Base-by-base conservation (phyloP, 2,888 invertebrate species). In the Eupeodes luniger region DNA sequence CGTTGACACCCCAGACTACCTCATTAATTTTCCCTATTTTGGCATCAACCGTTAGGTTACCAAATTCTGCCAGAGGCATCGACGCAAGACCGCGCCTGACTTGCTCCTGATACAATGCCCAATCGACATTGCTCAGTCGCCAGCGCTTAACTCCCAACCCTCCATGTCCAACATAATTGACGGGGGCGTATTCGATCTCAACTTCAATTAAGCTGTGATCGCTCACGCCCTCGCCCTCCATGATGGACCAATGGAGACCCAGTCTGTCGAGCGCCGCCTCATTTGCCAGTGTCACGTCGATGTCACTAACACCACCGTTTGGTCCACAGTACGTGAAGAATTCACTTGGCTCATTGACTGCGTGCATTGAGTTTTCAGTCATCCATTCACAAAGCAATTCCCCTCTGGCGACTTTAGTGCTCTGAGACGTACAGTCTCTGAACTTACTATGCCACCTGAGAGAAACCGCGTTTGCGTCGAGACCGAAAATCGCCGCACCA, bases 371-470 rank as follows among this genome's bases (percentile, higher is more conserved):
- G 9, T 77, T 55, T 2, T 10, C 72, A 0, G 36, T 34, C 1
- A 76, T 53, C 59, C 82, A 78, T 40, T 80, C 81, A 16, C 61
- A 14, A 4, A 85, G 55, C 75, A 55, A 53, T 40, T 55, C 34
- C n/a, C 11, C 14, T 53, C 47, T 7, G 40, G 14, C 44, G 19
- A 34, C 34, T 12, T 7, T 34, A 5, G 34, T 34, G 59, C 5
- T 11, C 27, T 27, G 12, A 27, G 27, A 59, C 34, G 14, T 59
- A 0, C 12, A 14, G 36, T 16, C 19, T 2, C 59, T 9, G 2
- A 51, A 12, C 34, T 89, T 72, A 34, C 85, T 83, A 64, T 70
- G 69, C 85, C 83, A 85, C 69, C 81, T 61, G 49, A 78, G 75
- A n/a, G 82, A 40, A 40, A 9, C 9, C 9, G 40, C 40, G 9